These are phyloP conservation scores for Pelodytes ibericus DNA, from an alignment of 2,797 vertebrate species.

Conservation along the genomic window DNA sequence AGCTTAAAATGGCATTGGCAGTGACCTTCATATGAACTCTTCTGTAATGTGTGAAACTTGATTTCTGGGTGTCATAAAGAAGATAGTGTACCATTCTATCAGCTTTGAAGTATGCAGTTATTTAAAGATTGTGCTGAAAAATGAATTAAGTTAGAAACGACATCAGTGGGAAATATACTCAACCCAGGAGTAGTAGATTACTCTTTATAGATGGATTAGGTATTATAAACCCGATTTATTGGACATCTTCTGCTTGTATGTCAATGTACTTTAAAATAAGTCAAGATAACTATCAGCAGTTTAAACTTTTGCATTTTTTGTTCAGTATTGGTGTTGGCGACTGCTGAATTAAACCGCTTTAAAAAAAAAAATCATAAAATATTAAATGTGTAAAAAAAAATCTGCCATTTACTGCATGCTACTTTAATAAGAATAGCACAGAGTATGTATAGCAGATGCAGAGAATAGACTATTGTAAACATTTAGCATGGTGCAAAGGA, in stretches of 20 bases:
- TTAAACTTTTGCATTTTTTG: conserved; percentile 35
- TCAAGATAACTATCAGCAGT: conserved; percentile 54
- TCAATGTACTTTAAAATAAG: conserved; percentile 53
- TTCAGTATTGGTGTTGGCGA: conserved; percentile 17
- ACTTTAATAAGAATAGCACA: no score
- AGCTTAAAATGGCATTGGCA: not conserved
- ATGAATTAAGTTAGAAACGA: conserved; percentile 57
- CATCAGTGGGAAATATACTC: conserved; percentile 58
- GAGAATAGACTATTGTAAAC: no score
- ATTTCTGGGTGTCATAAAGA: conserved; percentile 57
- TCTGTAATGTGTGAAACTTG: conserved; percentile 50
- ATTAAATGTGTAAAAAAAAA: no score
- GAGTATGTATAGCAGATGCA: no score
- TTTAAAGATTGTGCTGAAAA: conserved; percentile 57
- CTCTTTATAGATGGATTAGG: conserved; percentile 58
- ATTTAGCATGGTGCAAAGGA: no score
- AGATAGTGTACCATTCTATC: conserved; percentile 57
- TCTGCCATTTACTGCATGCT: no score
- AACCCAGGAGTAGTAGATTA: conserved; percentile 55
- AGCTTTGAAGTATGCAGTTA: conserved; percentile 57
- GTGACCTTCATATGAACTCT: conserved; percentile 55
- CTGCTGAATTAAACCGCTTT: not conserved
- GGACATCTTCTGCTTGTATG: conserved; percentile 49
- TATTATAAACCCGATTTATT: conserved; percentile 56
- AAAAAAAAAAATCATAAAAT: no score